These are phyloP conservation scores for Cherax destructor DNA, from an alignment of 1,140 invertebrate species.

Conservation along the genomic window DNA sequence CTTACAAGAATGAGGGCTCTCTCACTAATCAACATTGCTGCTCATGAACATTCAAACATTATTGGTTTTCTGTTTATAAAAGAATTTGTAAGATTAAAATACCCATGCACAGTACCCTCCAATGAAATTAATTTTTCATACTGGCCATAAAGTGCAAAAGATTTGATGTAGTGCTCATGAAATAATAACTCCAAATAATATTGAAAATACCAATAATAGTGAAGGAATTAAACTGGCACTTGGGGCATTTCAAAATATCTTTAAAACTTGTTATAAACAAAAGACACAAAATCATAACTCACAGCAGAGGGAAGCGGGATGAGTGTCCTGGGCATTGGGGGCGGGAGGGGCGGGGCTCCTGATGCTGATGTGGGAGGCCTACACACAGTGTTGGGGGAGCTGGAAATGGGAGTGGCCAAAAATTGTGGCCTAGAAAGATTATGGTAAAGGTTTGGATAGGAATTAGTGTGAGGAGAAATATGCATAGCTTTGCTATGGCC, in stretches of 20 bases:
- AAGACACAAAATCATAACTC: not conserved
- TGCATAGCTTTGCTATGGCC: constrained; percentile 12
- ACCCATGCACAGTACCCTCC: not conserved
- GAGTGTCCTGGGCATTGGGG: not conserved
- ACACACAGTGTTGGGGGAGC: constrained; percentile 1
- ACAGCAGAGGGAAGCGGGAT: constrained; percentile 7
- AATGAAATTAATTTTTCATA: not conserved
- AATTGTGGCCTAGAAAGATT: constrained; percentile 4
- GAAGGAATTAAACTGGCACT: not conserved
- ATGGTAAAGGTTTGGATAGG: not conserved
- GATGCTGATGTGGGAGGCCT: constrained; percentile 28
- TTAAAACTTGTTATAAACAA: constrained; percentile 1
- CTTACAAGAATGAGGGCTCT: too few species aligned
- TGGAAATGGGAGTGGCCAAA: constrained; percentile 22
- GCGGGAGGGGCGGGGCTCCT: constrained; percentile 27
- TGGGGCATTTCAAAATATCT: not conserved
- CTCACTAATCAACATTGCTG: not conserved
- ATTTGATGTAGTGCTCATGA: not conserved
- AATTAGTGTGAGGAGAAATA: not conserved
- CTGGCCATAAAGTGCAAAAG: too few species aligned
- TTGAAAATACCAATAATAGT: not conserved
- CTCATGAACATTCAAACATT: not conserved
- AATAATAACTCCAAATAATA: not conserved
- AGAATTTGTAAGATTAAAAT: not conserved
- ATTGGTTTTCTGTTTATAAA: not conserved